Percentiles rank a stretch among this genome's conserved stretches.
Conservation (phyloP, 64 coral and sea anemone genomes). For the Pachyseris speciosa region DNA sequence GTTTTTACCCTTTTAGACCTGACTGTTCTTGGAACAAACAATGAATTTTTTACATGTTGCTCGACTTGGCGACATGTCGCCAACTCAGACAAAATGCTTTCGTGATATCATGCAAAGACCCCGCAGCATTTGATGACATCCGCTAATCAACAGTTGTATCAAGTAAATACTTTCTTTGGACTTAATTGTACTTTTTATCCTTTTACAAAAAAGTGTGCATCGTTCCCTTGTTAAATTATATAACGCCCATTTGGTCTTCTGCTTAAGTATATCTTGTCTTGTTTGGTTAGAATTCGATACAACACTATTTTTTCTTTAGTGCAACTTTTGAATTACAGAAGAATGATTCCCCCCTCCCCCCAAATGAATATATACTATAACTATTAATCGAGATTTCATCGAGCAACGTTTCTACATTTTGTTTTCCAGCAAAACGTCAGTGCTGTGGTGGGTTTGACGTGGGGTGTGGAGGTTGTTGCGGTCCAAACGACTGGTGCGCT, state of each 20-base stretch:
- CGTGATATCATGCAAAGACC: background rate
- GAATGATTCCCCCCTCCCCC: no score
- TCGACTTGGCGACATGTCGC: background rate
- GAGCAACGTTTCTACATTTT: no score
- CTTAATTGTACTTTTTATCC: no score
- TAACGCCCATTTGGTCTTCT: no score
- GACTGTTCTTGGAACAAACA: no score
- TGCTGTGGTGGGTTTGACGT: background rate
- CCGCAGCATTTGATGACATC: background rate
- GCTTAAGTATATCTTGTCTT: background rate
- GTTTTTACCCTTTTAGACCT: no score
- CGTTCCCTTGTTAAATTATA: no score
- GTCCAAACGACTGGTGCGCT: constrained; percentile 6
- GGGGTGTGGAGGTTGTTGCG: background rate
- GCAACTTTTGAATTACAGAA: no score
- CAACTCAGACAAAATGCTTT: background rate
- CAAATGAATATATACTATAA: no score
- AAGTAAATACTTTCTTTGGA: background rate
- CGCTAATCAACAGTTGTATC: background rate
- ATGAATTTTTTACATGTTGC: background rate
- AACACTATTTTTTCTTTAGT: background rate
- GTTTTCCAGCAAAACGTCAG: background rate
- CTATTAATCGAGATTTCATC: no score
- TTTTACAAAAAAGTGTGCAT: no score
- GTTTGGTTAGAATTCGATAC: background rate